Conservation (phyloP, 2,113 vertebrate species). For the Anser cygnoides region DNA sequence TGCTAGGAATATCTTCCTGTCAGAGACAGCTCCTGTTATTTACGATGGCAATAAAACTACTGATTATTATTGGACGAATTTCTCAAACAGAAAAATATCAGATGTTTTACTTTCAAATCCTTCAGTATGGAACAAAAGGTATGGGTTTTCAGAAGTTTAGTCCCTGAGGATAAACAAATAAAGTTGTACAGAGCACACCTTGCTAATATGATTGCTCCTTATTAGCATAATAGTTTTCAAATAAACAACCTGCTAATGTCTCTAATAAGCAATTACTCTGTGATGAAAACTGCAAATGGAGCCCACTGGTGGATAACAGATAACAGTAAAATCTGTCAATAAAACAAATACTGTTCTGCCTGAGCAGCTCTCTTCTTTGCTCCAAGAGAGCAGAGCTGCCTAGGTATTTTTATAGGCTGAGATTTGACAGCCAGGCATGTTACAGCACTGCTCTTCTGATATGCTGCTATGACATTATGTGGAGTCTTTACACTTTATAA, state of each 20-base stretch:
- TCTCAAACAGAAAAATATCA: neutral
- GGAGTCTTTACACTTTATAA: neutral
- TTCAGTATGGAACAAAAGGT: neutral
- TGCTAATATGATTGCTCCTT: conserved; percentile 57
- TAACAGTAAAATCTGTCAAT: conserved; percentile 67
- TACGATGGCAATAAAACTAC: conserved; percentile 6
- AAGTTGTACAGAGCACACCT: conserved; percentile 53
- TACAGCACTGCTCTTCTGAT: neutral
- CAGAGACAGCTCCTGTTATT: conserved; percentile 32
- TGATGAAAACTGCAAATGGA: conserved; percentile 52
- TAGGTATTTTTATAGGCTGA: conserved; percentile 31
- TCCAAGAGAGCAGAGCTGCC: neutral
- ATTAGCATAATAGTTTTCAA: conserved; percentile 72
- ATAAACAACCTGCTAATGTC: conserved; percentile 60
- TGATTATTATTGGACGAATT: conserved; percentile 35
- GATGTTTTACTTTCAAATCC: conserved; percentile 6
- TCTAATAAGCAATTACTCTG: conserved; percentile 71
- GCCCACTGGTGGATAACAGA: conserved; percentile 62
- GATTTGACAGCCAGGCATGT: conserved; percentile 23
- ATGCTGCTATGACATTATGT: neutral
- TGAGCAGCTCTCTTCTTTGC: conserved; percentile 2
- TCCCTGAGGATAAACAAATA: conserved; percentile 46
- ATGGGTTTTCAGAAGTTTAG: conserved; percentile 21
- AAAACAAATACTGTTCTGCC: conserved; percentile 52
- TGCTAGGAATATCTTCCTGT: neutral